Conservation (phyloP, 2,113 vertebrate species). For the Malaclemys terrapin region DNA sequence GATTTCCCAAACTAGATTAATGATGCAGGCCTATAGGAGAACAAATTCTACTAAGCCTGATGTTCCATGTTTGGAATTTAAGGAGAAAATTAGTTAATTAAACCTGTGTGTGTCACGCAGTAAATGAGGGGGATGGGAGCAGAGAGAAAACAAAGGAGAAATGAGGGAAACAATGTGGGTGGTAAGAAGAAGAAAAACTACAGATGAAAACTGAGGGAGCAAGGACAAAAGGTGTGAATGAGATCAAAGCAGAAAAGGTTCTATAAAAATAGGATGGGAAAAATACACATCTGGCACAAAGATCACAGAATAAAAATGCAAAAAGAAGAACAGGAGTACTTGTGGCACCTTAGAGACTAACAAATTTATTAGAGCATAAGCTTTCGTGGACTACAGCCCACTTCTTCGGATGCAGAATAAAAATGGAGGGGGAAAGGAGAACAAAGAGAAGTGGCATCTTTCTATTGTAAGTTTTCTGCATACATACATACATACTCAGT, state of each 20-base stretch:
- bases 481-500: not conserved
- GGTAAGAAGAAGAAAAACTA: not conserved
- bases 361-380: no score
- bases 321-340: no score
- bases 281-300: not conserved
- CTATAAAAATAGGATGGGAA: not conserved
- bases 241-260: not conserved
- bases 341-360: no score
- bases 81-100: conserved; percentile 1
- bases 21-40: not conserved
- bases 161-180: not conserved
- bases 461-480: not conserved
- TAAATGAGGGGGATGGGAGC: not conserved
- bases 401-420: no score
- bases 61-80: not conserved
- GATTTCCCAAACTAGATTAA: not conserved
- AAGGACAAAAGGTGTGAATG: not conserved
- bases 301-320: not conserved
- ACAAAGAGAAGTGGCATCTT: not conserved
- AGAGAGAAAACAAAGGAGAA: not conserved
- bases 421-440: not conserved
- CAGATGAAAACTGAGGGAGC: not conserved
- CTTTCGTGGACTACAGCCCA: no score
- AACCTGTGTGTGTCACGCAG: not conserved
- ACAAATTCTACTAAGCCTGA: not conserved